Conservation (phyloP, 2,797 vertebrate species). For the Protonibea diacanthus region DNA sequence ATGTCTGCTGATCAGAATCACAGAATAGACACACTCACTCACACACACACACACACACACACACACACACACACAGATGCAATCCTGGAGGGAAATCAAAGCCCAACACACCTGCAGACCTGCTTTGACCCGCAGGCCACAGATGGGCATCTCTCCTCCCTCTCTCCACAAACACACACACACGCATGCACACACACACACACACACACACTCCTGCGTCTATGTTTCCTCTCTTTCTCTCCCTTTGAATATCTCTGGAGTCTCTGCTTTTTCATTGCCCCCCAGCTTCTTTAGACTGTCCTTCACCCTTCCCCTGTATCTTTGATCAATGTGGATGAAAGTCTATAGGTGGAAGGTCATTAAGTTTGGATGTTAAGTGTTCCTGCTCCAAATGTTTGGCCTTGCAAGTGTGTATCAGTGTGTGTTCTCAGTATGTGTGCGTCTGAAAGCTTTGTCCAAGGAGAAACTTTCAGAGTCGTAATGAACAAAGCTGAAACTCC, state of each 20-base stretch:
- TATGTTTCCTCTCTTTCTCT: conserved; percentile 33
- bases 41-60: conserved; percentile 43
- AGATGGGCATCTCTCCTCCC: conserved; percentile 75
- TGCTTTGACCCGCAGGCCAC: conserved; percentile 73
- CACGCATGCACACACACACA: conserved; percentile 6
- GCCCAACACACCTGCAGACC: conserved; percentile 78
- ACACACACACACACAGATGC: conserved; percentile 52
- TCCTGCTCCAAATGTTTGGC: conserved; percentile 11
- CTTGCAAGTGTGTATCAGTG: not conserved
- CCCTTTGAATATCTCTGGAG: conserved; percentile 40
- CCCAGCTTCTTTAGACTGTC: conserved; percentile 18
- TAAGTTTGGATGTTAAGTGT: conserved; percentile 31
- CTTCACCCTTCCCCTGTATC: conserved; percentile 38
- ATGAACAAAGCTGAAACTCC: conserved; percentile 23
- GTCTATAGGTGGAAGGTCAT: conserved; percentile 24
- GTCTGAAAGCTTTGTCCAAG: not conserved
- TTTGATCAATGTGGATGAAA: conserved; percentile 71
- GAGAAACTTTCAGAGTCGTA: conserved; percentile 30
- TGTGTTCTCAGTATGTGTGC: not conserved
- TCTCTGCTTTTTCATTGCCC: conserved; percentile 28
- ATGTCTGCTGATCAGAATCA: conserved; percentile 76
- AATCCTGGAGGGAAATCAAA: conserved; percentile 79
- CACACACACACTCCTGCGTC: conserved; percentile 9
- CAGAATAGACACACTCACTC: conserved; percentile 45
- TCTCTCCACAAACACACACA: not conserved